phyloP scores from a whole-genome alignment of 2,113 vertebrate species.

The Phasianus colchicus region DNA sequence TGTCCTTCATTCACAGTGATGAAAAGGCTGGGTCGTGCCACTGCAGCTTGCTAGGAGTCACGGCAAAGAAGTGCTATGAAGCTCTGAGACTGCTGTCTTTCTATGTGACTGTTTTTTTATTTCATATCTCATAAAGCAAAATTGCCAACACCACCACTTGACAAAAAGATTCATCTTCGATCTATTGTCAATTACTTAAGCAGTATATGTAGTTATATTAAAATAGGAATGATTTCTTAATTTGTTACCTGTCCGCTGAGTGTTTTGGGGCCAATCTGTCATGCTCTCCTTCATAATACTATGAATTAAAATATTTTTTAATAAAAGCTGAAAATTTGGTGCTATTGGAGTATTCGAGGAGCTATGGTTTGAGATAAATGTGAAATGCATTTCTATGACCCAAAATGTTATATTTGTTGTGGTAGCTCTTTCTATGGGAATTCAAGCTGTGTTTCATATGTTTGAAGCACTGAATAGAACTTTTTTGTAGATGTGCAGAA shows the following conservation, averaged over 20 bases:
- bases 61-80: background rate
- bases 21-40: rapidly evolving
- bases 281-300: background rate
- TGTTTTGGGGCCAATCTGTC: background rate
- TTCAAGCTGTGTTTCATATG: background rate
- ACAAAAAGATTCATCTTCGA: background rate
- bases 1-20: rapidly evolving
- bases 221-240: background rate
- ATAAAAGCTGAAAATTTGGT: background rate
- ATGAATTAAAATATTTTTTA: background rate
- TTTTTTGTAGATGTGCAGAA: background rate
- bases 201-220: background rate
- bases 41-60: background rate
- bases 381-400: background rate
- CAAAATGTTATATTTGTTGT: background rate
- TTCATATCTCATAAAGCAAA: background rate
- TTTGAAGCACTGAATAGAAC: background rate
- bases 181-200: background rate
- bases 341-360: background rate
- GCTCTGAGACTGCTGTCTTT: rapidly evolving
- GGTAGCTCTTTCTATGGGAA: background rate
- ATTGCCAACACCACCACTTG: background rate
- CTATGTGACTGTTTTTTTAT: background rate
- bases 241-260: background rate
- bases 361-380: background rate